Conservation (phyloP, 2,797 vertebrate genomes). For the Melanotaenia pygmaea region DNA sequence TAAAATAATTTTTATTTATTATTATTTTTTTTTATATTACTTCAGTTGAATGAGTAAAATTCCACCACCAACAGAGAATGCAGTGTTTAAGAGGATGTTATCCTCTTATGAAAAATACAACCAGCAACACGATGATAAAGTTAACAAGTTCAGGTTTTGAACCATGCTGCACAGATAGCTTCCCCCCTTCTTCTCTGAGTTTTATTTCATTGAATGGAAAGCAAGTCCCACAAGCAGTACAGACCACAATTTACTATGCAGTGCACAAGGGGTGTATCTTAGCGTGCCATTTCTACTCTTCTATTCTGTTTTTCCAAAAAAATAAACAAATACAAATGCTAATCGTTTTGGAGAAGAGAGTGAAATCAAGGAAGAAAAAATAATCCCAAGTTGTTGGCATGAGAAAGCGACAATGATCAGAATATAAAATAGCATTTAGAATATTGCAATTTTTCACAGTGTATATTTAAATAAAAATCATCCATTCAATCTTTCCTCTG, state of each 20-base stretch:
- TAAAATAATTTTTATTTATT: background rate
- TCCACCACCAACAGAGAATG: background rate
- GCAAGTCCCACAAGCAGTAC: constrained; percentile 16
- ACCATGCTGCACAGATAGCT: constrained; percentile 21
- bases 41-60: background rate
- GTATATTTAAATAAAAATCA: background rate
- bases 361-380: background rate
- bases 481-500: background rate
- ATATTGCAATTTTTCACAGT: background rate
- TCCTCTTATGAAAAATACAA: background rate
- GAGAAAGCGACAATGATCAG: background rate
- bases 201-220: constrained; percentile 62
- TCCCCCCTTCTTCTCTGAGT: constrained; percentile 37
- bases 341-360: background rate
- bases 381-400: background rate
- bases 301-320: constrained; percentile 20
- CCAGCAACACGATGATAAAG: constrained; percentile 14
- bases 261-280: constrained; percentile 30
- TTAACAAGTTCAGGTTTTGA: constrained; percentile 31
- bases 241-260: constrained; percentile 42
- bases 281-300: constrained; percentile 41
- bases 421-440: constrained; percentile 11
- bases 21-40: background rate
- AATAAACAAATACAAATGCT: constrained; percentile 17
- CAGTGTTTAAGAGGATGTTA: background rate